Evolutionary conservation across 2,113 vertebrate genomes (phyloP).

Genomic region (Silurus asotus): DNA sequence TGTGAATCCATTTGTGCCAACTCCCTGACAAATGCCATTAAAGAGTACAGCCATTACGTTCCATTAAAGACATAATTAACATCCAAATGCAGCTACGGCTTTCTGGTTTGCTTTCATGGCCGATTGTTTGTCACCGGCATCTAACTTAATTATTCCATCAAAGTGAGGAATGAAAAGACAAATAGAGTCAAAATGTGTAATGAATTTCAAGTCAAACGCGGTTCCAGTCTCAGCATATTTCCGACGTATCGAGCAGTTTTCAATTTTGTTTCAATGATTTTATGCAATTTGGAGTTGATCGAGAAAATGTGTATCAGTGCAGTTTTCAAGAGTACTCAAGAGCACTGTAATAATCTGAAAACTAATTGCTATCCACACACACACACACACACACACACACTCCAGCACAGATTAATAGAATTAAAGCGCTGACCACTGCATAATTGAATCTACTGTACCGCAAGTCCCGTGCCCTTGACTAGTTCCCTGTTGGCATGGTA

Average conservation of each 20-base stretch:
- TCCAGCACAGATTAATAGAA: conserved; percentile 51
- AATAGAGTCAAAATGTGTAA: conserved; percentile 6
- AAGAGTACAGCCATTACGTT: conserved; percentile 32
- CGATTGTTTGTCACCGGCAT: conserved; percentile 18
- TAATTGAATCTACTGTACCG: conserved; percentile 44
- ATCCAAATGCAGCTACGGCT: conserved; percentile 3
- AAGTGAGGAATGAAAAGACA: conserved; percentile 3
- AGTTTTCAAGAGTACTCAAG: conserved; percentile 30
- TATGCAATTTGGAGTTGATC: conserved; percentile 12
- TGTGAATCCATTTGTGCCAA: conserved; percentile 13
- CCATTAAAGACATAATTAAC: conserved; percentile 36
- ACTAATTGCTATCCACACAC: conserved; percentile 15
- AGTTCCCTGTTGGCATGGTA: conserved; percentile 49
- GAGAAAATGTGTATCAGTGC: conserved; percentile 17
- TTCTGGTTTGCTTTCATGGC: conserved; percentile 11
- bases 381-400: not conserved
- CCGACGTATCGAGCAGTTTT: not conserved
- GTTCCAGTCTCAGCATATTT: not conserved
- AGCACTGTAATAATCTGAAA: conserved; percentile 27
- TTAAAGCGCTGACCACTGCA: conserved; percentile 54
- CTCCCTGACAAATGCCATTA: conserved; percentile 29
- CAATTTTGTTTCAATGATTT: conserved; percentile 7
- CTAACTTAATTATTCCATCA: conserved; percentile 22
- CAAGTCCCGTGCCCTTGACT: conserved; percentile 47
- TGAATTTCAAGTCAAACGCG: not conserved